Conservation (phyloP, 1,140 invertebrate species). For the Papilio polyxenes region DNA sequence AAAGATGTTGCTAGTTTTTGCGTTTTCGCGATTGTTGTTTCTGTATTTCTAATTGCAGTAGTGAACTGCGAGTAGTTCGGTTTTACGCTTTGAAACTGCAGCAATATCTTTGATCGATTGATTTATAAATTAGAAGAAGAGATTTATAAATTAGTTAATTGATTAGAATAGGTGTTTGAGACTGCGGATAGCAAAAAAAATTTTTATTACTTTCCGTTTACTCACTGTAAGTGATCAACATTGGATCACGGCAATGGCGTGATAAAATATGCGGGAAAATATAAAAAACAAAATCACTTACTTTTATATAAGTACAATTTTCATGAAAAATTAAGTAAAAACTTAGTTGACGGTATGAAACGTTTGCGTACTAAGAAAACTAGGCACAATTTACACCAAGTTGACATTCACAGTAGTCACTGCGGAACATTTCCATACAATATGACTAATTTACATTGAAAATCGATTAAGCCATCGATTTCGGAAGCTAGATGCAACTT, state of each 20-base stretch:
- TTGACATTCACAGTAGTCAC: slow-evolving; percentile 19
- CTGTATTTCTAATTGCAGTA: slow-evolving; percentile 59
- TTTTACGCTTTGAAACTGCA: slow-evolving; percentile 72
- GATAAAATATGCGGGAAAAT: too few relatives aligned
- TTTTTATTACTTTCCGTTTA: too few relatives aligned
- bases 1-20: slow-evolving; percentile 46
- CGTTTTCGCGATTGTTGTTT: slow-evolving; percentile 67
- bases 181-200: background rate
- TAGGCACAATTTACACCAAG: slow-evolving; percentile 5
- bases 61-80: slow-evolving; percentile 69
- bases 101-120: slow-evolving; percentile 59
- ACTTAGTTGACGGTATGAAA: background rate
- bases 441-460: slow-evolving; percentile 38
- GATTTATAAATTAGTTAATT: slow-evolving; percentile 52
- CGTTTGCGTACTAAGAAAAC: background rate
- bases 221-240: too few relatives aligned
- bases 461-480: slow-evolving; percentile 32
- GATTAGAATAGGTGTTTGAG: background rate
- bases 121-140: slow-evolving; percentile 49
- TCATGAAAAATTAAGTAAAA: slow-evolving; percentile 2
- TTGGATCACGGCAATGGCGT: too few relatives aligned
- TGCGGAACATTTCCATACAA: slow-evolving; percentile 35
- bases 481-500: slow-evolving; percentile 5
- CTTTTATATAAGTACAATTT: background rate
- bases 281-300: too few relatives aligned